Conservation (phyloP, 2,797 vertebrate species). For the Megaceryle alcyon region DNA sequence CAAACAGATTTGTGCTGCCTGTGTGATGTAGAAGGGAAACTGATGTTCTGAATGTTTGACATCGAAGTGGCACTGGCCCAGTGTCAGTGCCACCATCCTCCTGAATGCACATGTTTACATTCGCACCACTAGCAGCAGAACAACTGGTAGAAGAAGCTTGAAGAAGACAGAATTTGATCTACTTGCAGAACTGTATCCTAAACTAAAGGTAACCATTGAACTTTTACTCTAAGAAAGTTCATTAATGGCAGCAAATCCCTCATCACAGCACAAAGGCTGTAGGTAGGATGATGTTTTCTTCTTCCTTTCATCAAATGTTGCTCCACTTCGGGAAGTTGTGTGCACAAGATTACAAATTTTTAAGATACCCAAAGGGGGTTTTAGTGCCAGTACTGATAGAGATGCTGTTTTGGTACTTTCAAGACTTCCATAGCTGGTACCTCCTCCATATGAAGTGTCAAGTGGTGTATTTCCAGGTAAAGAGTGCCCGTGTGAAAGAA, state of each 20-base stretch:
- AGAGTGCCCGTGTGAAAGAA: background rate
- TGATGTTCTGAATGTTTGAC: background rate
- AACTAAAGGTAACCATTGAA: background rate
- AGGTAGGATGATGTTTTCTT: background rate
- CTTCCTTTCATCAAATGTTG: background rate
- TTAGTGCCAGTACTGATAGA: background rate
- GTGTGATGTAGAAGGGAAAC: background rate
- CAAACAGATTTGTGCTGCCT: background rate
- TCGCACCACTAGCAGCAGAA: background rate
- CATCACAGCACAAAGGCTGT: background rate
- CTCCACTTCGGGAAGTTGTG: background rate
- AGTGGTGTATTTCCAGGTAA: background rate
- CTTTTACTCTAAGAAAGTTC: background rate
- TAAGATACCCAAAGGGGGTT: background rate
- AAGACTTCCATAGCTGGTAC: background rate
- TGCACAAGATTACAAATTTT: background rate
- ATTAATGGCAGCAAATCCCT: background rate
- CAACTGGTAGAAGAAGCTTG: background rate
- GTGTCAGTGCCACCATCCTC: background rate
- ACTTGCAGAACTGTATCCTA: background rate
- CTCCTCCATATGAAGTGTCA: background rate
- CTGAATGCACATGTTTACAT: rapidly evolving
- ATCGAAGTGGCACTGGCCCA: background rate
- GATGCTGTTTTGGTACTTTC: background rate
- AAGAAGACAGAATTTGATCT: background rate